Evolutionary conservation across 1,140 invertebrate genomes (phyloP), one percentile per base, ranked within the genome.

Genomic region (Cherax destructor): DNA sequence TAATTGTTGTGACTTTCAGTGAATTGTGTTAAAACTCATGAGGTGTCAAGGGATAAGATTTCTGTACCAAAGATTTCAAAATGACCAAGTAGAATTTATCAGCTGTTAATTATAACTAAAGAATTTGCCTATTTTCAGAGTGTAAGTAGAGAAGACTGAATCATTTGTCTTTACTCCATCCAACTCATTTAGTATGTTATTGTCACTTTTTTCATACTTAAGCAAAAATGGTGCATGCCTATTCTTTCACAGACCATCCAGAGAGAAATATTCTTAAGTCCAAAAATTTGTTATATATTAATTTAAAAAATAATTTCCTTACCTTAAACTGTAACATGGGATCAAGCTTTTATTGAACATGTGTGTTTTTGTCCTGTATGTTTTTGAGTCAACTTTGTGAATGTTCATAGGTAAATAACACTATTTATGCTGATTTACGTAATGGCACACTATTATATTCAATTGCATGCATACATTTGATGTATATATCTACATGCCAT

Each of bases 401-500:
- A 56, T 56, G 52, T 56, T 56, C 52, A 56, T 56, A 56, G 52
- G 9, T 56, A 56, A 56, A 24, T 69, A 47, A 83, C 65, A 83
- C 69, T 85, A 84, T 65, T 91, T 91, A 78, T 91, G 88, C 69
- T 78, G 56, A 84, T 84, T 91, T 91, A 85, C 78, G 81, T 91
- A 91, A 30, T 81, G 78, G 88, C 88, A 84, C 83, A 61, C 65
- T 61, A 89, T 83, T 83, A 84, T 78, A 91, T 47, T 61, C 47
- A 84, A 41, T 85, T 91, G 88, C 88, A 91, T 91, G 83, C 83
- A 84, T 76, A 83, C 88, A 91, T 91, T 91, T 91, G 88, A 91
- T 91, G 88, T 91, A 91, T 91, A 91, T 91, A 91, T 84, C 61
- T 91, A 91, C 88, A 91, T 91, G 88, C 88, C 88, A 91, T 91